Evolutionary conservation across 2,113 vertebrate species (phyloP), one percentile per base, ranked within the genome.

Genomic region (Chaetorhynchus papuensis): DNA sequence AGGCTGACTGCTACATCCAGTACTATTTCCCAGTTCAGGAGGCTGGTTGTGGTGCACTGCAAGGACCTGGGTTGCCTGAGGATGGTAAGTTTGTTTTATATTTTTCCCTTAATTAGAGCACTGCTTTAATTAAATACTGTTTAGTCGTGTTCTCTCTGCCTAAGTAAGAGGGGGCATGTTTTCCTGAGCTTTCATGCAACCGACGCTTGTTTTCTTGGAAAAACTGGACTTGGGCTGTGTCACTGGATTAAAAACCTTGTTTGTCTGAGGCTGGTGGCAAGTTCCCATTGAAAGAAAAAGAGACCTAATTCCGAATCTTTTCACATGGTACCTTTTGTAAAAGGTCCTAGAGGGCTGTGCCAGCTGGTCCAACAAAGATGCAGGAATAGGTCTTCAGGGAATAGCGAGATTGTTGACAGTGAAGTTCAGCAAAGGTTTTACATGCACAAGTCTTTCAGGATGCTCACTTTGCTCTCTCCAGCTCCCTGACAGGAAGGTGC

Each of bases 1-100:
- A 99, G 94, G 99, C 99, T 2, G 99, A 99, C 97, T 99, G 99
- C 95, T 99, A 99, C 22, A 35, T 99, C 22, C 99, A 99, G 93
- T 99, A 99, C 97, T 95, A 95, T 45, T 99, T 99, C 90, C 99
- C 99, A 6, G 97, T 96, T 72, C 99, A 99, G 80, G 98, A 98
- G 37, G 30, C 87, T 3, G 97, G 85, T 31, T 30, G 77, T 42
- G 85, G 6, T 15, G 14, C 74, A 0, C 92, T 84, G 28, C 92
- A 85, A 75, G 93, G 54, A 24, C 79, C 79, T 11, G 94, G 96
- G 44, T 30, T 97, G 41, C 87, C 93, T 24, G 97, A 98, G 86
- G 98, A 96, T 9, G 98, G 99, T 99, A 96, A 93, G 98, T 95
- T 87, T 52, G 15, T 15, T 68, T 33, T 4, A 11, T 22, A 12